Conservation (phyloP, 2,888 invertebrate genomes). For the Drosophila austrosaltans region DNA sequence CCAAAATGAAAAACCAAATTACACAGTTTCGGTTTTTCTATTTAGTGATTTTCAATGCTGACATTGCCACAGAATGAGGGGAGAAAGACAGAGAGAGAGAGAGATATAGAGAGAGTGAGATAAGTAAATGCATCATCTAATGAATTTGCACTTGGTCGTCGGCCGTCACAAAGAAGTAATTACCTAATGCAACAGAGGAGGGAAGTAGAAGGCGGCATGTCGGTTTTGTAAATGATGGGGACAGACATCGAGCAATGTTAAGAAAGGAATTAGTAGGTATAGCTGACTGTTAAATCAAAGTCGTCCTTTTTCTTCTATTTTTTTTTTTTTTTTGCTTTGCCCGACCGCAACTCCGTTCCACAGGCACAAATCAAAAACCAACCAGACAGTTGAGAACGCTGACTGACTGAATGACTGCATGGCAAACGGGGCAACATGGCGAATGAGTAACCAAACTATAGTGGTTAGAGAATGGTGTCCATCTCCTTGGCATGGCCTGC, state of each 20-base stretch:
- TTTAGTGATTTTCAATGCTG: background rate
- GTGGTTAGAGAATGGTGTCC: background rate
- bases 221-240: background rate
- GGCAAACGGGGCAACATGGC: background rate
- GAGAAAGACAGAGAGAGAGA: background rate
- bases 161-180: conserved; percentile 71
- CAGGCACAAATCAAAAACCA: conserved; percentile 69
- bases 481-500: conserved; percentile 19
- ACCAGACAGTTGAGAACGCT: conserved; percentile 29
- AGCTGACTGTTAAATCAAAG: conserved; percentile 71
- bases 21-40: background rate
- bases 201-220: background rate
- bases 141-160: conserved; percentile 70
- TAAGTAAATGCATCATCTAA: conserved; percentile 59
- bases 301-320: conserved; percentile 41
- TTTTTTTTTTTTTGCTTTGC: background rate
- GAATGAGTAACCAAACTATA: conserved; percentile 4
- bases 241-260: background rate
- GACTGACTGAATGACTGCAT: conserved; percentile 24
- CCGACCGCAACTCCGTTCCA: conserved; percentile 33
- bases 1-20: background rate
- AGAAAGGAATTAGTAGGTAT: conserved; percentile 4
- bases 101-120: background rate
- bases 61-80: background rate
- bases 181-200: conserved; percentile 66